Conservation (phyloP, 37 sponge, comb jelly and placozoan species). For the Hormiphora californensis region DNA sequence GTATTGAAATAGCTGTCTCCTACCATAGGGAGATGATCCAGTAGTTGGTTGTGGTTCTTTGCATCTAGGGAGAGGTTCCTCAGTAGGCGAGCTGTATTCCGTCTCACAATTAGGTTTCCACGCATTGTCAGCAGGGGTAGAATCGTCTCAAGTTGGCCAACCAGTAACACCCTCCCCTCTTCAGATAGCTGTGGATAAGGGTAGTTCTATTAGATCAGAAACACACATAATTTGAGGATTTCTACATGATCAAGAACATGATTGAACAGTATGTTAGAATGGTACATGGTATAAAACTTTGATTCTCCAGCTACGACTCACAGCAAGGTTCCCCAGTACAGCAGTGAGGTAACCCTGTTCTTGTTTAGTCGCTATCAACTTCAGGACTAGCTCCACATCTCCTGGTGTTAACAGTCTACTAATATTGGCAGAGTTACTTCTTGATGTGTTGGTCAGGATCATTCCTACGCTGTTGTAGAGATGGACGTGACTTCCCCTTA, state of each 20-base stretch:
- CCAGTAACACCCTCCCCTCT: background rate
- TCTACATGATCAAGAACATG: no score
- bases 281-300: no score
- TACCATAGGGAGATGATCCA: background rate
- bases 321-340: slow-evolving; percentile 20
- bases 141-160: background rate
- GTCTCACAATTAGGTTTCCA: background rate
- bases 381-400: background rate
- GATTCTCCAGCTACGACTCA: no score
- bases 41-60: background rate
- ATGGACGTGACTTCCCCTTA: no score
- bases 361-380: background rate
- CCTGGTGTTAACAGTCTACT: background rate
- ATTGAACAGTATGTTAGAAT: no score
- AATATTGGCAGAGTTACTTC: background rate
- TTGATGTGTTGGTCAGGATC: slow-evolving; percentile 18
- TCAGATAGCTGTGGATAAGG: no score
- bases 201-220: no score
- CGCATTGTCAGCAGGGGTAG: slow-evolving; percentile 10
- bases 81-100: slow-evolving; percentile 10
- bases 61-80: slow-evolving; percentile 19
- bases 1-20: no score
- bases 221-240: no score
- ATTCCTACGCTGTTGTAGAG: slow-evolving; percentile 22
- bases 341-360: slow-evolving; percentile 40